Base-by-base conservation (phyloP, 2,797 vertebrate genomes). In the Argentina silus region DNA sequence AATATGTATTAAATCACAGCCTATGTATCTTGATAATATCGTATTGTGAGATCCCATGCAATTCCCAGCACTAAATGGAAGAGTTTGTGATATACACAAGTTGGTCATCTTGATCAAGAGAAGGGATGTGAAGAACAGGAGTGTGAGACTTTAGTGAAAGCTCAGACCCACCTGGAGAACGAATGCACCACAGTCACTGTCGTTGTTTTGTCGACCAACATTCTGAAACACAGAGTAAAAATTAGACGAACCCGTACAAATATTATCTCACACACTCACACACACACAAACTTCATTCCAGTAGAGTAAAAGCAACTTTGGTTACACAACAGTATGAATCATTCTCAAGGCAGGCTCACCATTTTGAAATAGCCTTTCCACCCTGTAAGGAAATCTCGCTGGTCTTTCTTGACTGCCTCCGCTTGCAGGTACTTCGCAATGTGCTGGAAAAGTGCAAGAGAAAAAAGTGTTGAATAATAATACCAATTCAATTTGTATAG, bases 321-420 rank as follows among this genome's bases (percentile, higher is more conserved):
- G 10, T 23, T 23, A 48, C 44, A 48, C n/a, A 43, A 2, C 5
- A 7, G 14, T 66, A 19, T 36, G 23, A 23, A 5, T 19, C 9
- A 21, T 7, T 17, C 3, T 7, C 14, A 12, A 62, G 8, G 27
- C 23, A 7, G 0, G 70, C 93, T 90, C 81, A 97, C 96, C 96
- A 98, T 98, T 91, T 98, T 97, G 89, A 98, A 98, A 87, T 92
- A 94, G 80, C 95, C 97, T 85, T 95, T 95, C 96, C 97, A 98
- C 55, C 95, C 95, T 1, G 90, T 93, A 69, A 95, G 84, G 89
- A 96, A 97, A 77, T 96, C 95, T 12, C 86, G 91, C 60, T 95
- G 92, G 72, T 96, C 95, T 87, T 97, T 97, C 88, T 96, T 96
- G 81, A 96, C 91, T 21, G 96, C 96, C 87, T 98, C 97, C 8